Evolutionary conservation across 2,113 vertebrate genomes (phyloP).

Genomic region (Catagonus wagneri): DNA sequence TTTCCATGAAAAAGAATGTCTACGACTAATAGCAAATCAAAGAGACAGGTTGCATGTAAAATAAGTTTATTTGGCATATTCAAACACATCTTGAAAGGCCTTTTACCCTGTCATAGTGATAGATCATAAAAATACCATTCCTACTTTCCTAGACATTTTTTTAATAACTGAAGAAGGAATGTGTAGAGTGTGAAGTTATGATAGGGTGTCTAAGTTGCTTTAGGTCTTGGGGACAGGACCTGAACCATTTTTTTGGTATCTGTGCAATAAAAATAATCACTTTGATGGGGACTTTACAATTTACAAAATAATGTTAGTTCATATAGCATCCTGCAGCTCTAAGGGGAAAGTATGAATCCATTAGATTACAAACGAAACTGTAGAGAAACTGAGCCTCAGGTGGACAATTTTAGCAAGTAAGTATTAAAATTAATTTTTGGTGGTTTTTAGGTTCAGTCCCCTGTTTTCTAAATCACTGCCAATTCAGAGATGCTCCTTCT

Average conservation of each 20-base stretch:
- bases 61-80: neutral
- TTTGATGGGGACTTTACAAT: constrained; percentile 12
- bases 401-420: neutral
- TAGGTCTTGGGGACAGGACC: neutral
- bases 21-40: constrained; percentile 41
- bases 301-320: constrained; percentile 45
- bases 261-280: constrained; percentile 34
- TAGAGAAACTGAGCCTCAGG: neutral
- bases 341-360: neutral
- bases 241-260: neutral
- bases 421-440: constrained; percentile 31
- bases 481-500: neutral
- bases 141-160: neutral
- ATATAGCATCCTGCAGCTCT: neutral
- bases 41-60: neutral
- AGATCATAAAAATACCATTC: neutral
- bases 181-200: neutral
- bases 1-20: constrained; percentile 36
- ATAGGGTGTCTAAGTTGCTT: neutral
- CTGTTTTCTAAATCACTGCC: neutral
- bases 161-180: neutral
- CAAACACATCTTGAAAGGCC: neutral
- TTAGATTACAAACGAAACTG: neutral
- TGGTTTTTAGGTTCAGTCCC: neutral
- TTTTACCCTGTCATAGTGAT: neutral